Conservation (phyloP, 1,140 invertebrate species). For the Grapholita molesta region DNA sequence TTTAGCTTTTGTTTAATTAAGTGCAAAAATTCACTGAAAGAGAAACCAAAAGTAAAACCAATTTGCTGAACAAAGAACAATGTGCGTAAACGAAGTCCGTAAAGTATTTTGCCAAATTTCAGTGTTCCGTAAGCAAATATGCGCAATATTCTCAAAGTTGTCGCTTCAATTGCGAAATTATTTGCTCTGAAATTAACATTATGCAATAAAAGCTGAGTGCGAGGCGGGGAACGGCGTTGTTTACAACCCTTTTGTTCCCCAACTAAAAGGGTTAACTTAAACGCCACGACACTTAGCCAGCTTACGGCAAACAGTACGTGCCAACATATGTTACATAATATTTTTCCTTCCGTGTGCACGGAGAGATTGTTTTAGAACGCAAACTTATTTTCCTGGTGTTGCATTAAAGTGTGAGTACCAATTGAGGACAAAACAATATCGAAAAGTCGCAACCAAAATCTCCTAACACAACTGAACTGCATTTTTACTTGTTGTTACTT, state of each 20-base stretch:
- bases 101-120: neutral
- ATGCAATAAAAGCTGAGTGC: constrained; percentile 27
- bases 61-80: constrained; percentile 7
- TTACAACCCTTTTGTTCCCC: constrained; percentile 48
- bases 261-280: constrained; percentile 62
- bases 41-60: constrained; percentile 5
- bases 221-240: constrained; percentile 21
- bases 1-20: constrained; percentile 11
- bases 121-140: neutral
- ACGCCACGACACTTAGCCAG: constrained; percentile 51
- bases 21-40: constrained; percentile 2
- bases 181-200: constrained; percentile 36
- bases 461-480: no score
- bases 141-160: constrained; percentile 1
- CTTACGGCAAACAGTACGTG: constrained; percentile 18
- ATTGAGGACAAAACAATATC: no score
- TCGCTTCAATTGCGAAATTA: constrained; percentile 19
- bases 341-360: constrained; percentile 4
- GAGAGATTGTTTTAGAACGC: neutral
- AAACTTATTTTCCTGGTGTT: no score
- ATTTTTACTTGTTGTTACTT: no score
- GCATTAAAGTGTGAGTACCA: no score
- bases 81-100: neutral
- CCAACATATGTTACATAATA: constrained; percentile 15
- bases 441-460: no score